phyloP scores from a whole-genome alignment of 2,113 vertebrate genomes.

The Odontesthes bonariensis region DNA sequence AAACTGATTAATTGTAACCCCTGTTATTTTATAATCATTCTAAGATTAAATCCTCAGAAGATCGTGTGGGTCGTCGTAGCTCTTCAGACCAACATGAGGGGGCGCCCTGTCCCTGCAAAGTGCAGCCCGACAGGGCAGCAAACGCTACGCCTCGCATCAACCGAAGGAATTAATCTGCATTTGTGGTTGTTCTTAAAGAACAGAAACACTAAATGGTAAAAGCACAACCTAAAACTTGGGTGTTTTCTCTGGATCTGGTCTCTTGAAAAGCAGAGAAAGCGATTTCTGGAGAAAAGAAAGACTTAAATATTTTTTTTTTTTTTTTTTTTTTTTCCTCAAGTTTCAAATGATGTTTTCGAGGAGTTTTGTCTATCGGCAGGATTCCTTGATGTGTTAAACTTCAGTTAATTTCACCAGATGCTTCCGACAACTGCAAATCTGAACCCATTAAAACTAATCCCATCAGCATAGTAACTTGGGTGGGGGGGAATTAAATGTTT shows the following conservation, averaged over 20 bases:
- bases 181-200: conserved; percentile 33
- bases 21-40: background rate
- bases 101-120: background rate
- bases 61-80: background rate
- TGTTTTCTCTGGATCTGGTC: background rate
- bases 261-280: background rate
- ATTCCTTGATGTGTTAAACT: background rate
- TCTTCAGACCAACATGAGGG: background rate
- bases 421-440: background rate
- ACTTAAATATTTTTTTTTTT: background rate
- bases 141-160: conserved; percentile 4
- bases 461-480: no score
- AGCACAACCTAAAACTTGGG: conserved; percentile 29
- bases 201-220: conserved; percentile 12
- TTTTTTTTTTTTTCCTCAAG: background rate
- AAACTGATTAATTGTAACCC: background rate
- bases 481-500: no score
- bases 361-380: background rate
- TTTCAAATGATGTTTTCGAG: background rate
- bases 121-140: background rate
- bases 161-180: background rate
- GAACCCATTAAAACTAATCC: background rate
- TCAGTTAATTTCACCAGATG: conserved; percentile 29
- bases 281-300: background rate
- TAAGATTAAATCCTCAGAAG: background rate